Percentiles rank a stretch among this genome's conserved stretches.
phyloP scores from a whole-genome alignment of 2,113 vertebrate species.

The Sapajus apella region DNA sequence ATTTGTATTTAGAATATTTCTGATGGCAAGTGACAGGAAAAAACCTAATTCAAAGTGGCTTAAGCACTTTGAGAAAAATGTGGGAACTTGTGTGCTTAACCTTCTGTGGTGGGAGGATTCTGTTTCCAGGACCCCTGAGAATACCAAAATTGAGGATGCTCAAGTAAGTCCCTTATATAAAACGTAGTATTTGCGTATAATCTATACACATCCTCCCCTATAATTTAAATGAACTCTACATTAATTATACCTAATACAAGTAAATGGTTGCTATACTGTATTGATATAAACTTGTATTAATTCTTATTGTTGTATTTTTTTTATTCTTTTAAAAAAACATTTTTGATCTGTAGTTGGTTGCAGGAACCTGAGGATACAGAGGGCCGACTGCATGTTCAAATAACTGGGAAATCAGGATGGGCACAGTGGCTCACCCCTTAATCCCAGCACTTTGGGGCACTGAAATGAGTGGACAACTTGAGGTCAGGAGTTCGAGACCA shows the following conservation, averaged over 20 bases:
- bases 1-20: background rate
- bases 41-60: background rate
- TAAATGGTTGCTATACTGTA: background rate
- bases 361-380: background rate
- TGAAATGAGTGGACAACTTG: too few species aligned
- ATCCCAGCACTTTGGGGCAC: too few species aligned
- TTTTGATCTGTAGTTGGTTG: background rate
- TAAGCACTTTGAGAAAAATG: background rate
- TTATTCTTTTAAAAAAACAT: background rate
- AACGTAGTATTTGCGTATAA: background rate
- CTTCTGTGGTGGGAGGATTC: background rate
- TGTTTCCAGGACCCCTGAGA: background rate
- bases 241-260: background rate
- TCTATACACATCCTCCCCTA: background rate
- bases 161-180: background rate
- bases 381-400: background rate
- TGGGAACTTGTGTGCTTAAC: background rate
- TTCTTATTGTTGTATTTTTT: background rate
- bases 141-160: background rate
- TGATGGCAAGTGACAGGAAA: background rate
- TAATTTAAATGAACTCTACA: background rate
- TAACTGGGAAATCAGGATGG: background rate
- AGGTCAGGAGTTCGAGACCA: too few species aligned
- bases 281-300: background rate
- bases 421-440: too few species aligned